A percentile compares a stretch with the other conserved stretches of the same genome.
These are phyloP conservation scores for Aeoliscus strigatus DNA, from an alignment of 2,797 vertebrate genomes.

Conservation along the genomic window DNA sequence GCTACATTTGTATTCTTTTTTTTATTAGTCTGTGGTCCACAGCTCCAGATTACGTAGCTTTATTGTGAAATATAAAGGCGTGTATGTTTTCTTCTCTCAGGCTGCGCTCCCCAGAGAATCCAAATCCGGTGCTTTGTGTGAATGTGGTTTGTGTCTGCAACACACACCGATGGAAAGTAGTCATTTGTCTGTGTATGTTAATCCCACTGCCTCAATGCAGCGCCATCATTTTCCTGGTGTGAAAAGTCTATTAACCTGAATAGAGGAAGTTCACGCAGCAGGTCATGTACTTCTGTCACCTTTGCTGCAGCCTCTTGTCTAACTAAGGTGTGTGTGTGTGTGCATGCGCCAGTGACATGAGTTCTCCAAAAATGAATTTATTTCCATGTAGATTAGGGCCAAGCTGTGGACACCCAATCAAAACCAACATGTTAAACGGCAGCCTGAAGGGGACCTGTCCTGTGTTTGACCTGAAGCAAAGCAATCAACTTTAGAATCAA, in stretches of 20 bases:
- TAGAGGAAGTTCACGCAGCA: slow-evolving; percentile 41
- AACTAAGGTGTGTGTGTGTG: slow-evolving; percentile 8
- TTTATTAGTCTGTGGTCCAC: no score
- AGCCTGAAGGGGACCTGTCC: slow-evolving; percentile 28
- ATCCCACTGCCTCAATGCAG: slow-evolving; percentile 10
- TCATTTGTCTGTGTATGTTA: neutral
- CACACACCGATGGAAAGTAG: slow-evolving; percentile 3
- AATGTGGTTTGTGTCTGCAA: slow-evolving; percentile 14
- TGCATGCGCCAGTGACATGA: slow-evolving; percentile 7
- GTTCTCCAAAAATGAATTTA: slow-evolving; percentile 19
- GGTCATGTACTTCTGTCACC: slow-evolving; percentile 20
- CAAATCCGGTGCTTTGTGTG: no score
- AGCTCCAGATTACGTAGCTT: no score
- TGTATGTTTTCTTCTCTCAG: neutral
- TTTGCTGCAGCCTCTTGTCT: slow-evolving; percentile 29
- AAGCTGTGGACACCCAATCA: slow-evolving; percentile 5
- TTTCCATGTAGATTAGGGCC: no score
- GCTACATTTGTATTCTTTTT: no score
- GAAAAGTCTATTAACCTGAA: slow-evolving; percentile 64
- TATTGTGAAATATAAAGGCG: no score
- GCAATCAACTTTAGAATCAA: slow-evolving; percentile 65
- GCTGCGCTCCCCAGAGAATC: no score
- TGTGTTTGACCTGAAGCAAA: slow-evolving; percentile 61
- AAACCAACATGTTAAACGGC: slow-evolving; percentile 30
- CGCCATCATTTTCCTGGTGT: slow-evolving; percentile 27